Evolutionary conservation across 2,888 invertebrate genomes (phyloP).

Genomic region (Piscicola geometra): DNA sequence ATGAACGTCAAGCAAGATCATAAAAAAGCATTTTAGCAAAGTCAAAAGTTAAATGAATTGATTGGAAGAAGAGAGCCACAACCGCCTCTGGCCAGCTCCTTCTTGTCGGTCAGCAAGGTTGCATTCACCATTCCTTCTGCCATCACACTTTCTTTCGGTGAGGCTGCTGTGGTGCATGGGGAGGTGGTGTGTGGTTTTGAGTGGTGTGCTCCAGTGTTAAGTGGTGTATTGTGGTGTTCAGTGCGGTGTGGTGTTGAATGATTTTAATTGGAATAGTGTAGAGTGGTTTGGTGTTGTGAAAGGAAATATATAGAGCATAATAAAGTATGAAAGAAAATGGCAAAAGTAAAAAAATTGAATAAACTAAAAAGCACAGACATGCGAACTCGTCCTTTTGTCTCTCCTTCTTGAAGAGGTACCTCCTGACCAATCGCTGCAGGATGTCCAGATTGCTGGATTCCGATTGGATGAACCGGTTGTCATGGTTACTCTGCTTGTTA

Average conservation of each 20-base stretch:
- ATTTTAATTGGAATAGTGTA: too few relatives aligned
- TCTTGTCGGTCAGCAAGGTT: neutral
- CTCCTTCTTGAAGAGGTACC: conserved; percentile 55
- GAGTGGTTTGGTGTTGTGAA: too few relatives aligned
- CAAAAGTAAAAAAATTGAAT: neutral
- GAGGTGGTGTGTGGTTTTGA: too few relatives aligned
- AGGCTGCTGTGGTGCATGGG: neutral
- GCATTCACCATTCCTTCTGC: neutral
- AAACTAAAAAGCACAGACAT: too few relatives aligned
- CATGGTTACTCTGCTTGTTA: conserved; percentile 34
- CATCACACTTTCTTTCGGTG: neutral
- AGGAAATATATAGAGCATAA: neutral
- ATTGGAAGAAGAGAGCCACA: too few relatives aligned
- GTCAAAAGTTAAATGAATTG: too few relatives aligned
- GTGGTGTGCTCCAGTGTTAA: too few relatives aligned
- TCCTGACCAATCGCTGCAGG: conserved; percentile 54
- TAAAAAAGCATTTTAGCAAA: too few relatives aligned
- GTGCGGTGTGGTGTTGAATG: too few relatives aligned
- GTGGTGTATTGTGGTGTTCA: too few relatives aligned
- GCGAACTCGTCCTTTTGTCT: conserved; percentile 53
- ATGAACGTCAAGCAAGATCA: too few relatives aligned
- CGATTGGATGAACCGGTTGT: conserved; percentile 11
- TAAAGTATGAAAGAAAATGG: neutral
- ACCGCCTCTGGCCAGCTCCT: neutral
- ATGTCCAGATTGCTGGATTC: conserved; percentile 43